Base-by-base conservation (phyloP, 2,797 vertebrate species). In the Notamacropus eugenii region DNA sequence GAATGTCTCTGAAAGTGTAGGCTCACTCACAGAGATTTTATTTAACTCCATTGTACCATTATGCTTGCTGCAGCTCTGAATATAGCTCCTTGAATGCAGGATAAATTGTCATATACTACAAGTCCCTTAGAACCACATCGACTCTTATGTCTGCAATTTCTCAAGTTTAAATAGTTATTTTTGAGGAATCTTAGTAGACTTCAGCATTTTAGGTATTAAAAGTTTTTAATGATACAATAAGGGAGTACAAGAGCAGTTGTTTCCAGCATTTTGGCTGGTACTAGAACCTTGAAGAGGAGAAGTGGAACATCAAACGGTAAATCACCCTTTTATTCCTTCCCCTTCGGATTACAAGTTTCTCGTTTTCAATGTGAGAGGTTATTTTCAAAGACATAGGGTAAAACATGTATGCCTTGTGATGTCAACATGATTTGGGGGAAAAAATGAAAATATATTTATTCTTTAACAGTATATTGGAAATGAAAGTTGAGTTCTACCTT, bases 51-150 rank as follows among this genome's bases (percentile, higher is more conserved):
- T 94, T 91, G 90, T 93, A 90, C 95, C n/a, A 3, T 97, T 55
- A 74, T 0, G 0, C 50, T 95, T 91, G 52, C 59, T 58, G 92
- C n/a, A 97, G 34, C 12, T 91, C 93, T 96, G 95, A 97, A 95
- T 97, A 96, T 97, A 97, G 92, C 93, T 95, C 87, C n/a, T 59
- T 95, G 92, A 97, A 92, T 93, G 46, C 52, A 92, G 94, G 91
- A 96, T 95, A 90, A 98, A 97, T 97, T 96, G 92, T 56, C 95
- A 91, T 90, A 5, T 90, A n/a, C 46, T 31, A 3, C 19, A 93
- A 95, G 92, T 93, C 93, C 95, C 97, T 98, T 98, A 98, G 94
- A 98, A 92, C 10, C n/a, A 93, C 90, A 95, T 95, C 97, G 67
- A 46, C 82, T 93, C 95, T 96, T 97, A 40, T 95, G 52, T 95